Evolutionary conservation across 2,888 invertebrate genomes (phyloP), one percentile per base, ranked within the genome.

Genomic region (Arrhopalites spinosus): DNA sequence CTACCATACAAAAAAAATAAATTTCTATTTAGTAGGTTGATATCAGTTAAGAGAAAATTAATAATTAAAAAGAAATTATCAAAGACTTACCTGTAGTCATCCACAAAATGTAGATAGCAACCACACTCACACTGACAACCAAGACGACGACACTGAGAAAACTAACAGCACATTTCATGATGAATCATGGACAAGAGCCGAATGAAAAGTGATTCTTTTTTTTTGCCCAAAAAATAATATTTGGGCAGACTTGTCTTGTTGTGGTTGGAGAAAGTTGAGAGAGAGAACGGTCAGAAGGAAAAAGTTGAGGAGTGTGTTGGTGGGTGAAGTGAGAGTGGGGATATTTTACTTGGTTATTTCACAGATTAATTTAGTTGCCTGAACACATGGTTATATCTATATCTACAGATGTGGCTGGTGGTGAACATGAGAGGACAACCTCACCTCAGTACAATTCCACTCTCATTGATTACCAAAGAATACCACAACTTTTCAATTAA

Each of bases 161-260:
- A 69, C 81, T 81, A 25, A 77, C 74, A 30, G 81, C 76, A 74
- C 81, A 79, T 59, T 78, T 66, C 79, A 81, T 79, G 20, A n/a
- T 66, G 73, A 66, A n/a, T n/a, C 20, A 3, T 53, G 47, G n/a
- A n/a, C n/a, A 45, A 45, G 15, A 15, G 43, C 61, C 25, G 61
- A 15, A 45, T 8, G 47, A 45, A 45, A 45, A 61, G 2, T 2
- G 15, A 23, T 27, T 61, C 15, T 13, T 15, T 61, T 61, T 61
- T 59, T 20, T 20, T 59, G 47, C 15, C 11, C 11, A 45, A 5
- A 53, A 53, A 53, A 53, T 53, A 15, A 53, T 20, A 53, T 53
- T 17, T 5, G 3, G 53, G 53, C 53, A 20, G 17, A 53, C 36
- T n/a, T 5, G 53, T 53, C 3, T 53, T 53, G 53, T 53, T 53